Evolutionary conservation across 2,888 invertebrate species (phyloP).

Genomic region (Melanchra persicariae): DNA sequence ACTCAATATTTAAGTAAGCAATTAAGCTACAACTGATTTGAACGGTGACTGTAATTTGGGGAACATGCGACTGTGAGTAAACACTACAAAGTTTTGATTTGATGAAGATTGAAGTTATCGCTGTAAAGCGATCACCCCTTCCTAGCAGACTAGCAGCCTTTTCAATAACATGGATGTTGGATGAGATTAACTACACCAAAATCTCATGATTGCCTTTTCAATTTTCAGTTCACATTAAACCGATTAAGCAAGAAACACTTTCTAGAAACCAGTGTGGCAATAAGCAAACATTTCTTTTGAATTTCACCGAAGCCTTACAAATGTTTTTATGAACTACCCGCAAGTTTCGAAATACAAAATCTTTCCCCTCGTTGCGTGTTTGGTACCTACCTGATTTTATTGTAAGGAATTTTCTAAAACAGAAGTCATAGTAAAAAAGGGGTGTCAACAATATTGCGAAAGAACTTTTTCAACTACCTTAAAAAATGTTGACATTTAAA

Average conservation of each 20-base stretch:
- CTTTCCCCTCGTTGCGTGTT: not conserved
- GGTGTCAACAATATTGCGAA: not conserved
- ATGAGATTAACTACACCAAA: too few relatives aligned
- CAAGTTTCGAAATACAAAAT: not conserved
- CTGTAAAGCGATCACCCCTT: not conserved
- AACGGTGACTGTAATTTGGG: too few relatives aligned
- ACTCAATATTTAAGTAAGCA: too few relatives aligned
- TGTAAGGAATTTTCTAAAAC: not conserved
- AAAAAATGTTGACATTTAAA: not conserved
- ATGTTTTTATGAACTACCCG: not conserved
- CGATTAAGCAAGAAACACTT: not conserved
- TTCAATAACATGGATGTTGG: not conserved
- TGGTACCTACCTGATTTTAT: not conserved
- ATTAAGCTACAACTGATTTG: too few relatives aligned
- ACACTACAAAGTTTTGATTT: too few relatives aligned
- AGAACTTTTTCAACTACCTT: not conserved
- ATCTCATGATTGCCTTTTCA: not conserved
- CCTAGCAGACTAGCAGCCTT: not conserved
- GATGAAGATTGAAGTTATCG: too few relatives aligned
- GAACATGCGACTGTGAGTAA: too few relatives aligned
- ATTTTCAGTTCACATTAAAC: not conserved
- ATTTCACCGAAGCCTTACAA: not conserved
- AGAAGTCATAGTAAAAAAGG: not conserved
- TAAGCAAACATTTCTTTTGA: conserved; percentile 14
- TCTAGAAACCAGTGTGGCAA: not conserved